A percentile compares a stretch with the other conserved stretches of the same genome.
Evolutionary conservation across 2,888 invertebrate genomes (phyloP).

Genomic region (Brachyptera putata): DNA sequence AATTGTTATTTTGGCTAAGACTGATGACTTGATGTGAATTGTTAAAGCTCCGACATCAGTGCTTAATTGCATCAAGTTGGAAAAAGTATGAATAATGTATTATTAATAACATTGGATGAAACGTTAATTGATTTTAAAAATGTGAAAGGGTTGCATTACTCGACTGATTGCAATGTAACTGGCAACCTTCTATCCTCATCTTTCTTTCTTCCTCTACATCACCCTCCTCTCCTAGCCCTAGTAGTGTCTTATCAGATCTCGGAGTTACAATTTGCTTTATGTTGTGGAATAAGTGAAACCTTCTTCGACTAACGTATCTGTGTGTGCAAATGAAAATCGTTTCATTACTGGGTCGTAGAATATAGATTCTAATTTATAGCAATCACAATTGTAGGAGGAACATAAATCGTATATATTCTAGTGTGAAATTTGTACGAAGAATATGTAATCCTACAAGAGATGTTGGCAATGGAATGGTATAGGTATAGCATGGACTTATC

Average conservation of each 20-base stretch:
- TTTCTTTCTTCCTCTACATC: not conserved
- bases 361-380: not conserved
- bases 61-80: no score
- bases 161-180: not conserved
- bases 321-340: not conserved
- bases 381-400: not conserved
- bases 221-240: not conserved
- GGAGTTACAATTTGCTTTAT: slow-evolving; percentile 16
- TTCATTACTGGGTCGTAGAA: not conserved
- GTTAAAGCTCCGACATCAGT: no score
- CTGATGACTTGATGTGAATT: no score
- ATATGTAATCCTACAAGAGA: not conserved
- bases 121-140: no score
- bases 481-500: no score
- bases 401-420: not conserved
- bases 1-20: no score
- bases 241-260: not conserved
- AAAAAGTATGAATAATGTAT: no score
- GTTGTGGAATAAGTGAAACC: slow-evolving; percentile 14
- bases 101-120: no score
- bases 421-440: not conserved
- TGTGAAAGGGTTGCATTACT: slow-evolving; percentile 1
- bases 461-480: not conserved
- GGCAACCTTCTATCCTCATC: not conserved
- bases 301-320: not conserved